Conservation (phyloP, 1,140 invertebrate species). For the Drosophila dunni region DNA sequence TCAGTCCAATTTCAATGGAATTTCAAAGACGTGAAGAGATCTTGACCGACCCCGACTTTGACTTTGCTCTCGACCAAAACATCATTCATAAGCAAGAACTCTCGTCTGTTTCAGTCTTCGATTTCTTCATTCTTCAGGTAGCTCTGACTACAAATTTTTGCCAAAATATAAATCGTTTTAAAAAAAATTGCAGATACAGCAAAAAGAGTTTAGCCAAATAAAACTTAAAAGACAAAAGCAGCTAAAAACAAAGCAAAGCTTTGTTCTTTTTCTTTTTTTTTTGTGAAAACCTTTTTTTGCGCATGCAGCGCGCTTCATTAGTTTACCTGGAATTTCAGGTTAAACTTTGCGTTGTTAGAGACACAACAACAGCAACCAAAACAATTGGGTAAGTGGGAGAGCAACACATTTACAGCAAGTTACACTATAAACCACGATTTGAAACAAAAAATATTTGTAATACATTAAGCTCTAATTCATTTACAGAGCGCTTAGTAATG, state of each 20-base stretch:
- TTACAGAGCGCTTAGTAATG: neutral
- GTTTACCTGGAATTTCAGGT: constrained; percentile 72
- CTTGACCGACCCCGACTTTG: constrained; percentile 38
- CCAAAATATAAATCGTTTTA: constrained; percentile 12
- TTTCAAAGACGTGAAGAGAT: constrained; percentile 57
- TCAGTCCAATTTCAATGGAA: constrained; percentile 60
- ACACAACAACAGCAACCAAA: neutral
- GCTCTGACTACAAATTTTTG: constrained; percentile 22
- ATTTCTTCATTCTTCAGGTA: constrained; percentile 35
- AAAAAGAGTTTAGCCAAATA: constrained; percentile 41
- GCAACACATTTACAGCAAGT: constrained; percentile 13
- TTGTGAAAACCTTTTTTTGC: constrained; percentile 11
- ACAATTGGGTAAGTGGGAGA: neutral
- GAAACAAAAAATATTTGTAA: neutral
- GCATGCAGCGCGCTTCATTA: constrained; percentile 64
- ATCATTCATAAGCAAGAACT: constrained; percentile 64
- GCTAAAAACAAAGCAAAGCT: constrained; percentile 38
- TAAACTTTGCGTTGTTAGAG: constrained; percentile 46
- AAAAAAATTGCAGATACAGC: constrained; percentile 44
- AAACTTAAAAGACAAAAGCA: constrained; percentile 36
- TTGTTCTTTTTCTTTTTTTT: constrained; percentile 12
- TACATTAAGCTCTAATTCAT: neutral
- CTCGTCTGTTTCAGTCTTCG: constrained; percentile 9
- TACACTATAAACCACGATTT: neutral
- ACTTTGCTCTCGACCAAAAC: constrained; percentile 18